phyloP scores from a whole-genome alignment of 1,140 invertebrate species.

The Drosophila malerkotliana region DNA sequence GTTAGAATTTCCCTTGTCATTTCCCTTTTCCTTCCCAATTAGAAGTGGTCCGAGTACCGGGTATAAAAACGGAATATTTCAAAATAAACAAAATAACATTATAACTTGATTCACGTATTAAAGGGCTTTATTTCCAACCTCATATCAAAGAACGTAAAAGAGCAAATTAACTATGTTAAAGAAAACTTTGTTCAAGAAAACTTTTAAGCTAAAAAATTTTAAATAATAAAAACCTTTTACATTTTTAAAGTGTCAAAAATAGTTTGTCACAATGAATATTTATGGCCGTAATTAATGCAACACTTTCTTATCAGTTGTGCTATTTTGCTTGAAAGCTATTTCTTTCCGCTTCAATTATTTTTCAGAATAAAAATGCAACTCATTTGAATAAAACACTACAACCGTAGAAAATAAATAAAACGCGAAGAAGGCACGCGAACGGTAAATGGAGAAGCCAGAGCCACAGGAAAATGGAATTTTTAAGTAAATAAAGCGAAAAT shows the following conservation, averaged over 20 bases:
- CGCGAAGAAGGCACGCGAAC: conserved; percentile 22
- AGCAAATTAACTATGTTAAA: too few relatives aligned
- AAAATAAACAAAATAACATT: too few relatives aligned
- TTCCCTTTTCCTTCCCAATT: too few relatives aligned
- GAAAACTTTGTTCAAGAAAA: not conserved
- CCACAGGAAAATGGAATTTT: conserved; percentile 11
- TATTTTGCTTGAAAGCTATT: conserved; percentile 56
- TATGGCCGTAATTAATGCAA: conserved; percentile 49
- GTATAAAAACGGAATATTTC: too few relatives aligned
- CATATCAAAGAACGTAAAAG: too few relatives aligned
- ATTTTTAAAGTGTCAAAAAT: not conserved
- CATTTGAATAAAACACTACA: conserved; percentile 65
- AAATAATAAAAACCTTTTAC: not conserved
- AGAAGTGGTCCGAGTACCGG: too few relatives aligned
- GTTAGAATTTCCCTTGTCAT: too few relatives aligned
- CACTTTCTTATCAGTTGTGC: conserved; percentile 44
- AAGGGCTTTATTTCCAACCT: too few relatives aligned
- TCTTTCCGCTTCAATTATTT: conserved; percentile 56
- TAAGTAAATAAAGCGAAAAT: conserved; percentile 37
- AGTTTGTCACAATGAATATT: not conserved
- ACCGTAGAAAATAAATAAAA: conserved; percentile 3
- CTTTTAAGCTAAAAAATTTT: not conserved
- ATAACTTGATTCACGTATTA: too few relatives aligned
- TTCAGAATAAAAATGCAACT: conserved; percentile 66
- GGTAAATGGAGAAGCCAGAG: conserved; percentile 22